Evolutionary conservation across 2,113 vertebrate species (phyloP), one percentile per base, ranked within the genome.

Genomic region (Heteronetta atricapilla): DNA sequence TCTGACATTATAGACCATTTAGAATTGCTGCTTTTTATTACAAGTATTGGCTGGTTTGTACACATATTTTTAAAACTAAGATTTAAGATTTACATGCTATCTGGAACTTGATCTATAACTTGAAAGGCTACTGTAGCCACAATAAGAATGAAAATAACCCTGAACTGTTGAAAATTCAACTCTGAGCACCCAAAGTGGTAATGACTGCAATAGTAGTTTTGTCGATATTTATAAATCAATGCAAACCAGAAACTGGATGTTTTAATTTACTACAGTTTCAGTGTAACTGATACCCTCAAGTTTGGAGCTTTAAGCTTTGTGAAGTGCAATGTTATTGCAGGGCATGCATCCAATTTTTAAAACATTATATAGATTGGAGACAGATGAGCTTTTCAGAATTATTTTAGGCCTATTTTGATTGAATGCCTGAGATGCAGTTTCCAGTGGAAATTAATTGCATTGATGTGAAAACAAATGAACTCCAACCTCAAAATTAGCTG

Each of bases 381-480:
- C 96, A 98, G 97, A 98, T 97, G 97, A 97, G 85, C 42, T 83
- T 95, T 97, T 93, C 94, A 94, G 91, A 97, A 97, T 97, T 96
- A 96, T 96, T 96, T 95, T 93, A 97, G 96, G 89, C 81, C 90
- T 96, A 68, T 97, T 96, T 96, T 96, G 97, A 94, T 91, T 94
- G 97, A 97, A 96, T 95, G 86, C 92, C 90, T 95, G 82, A 97
- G 96, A 96, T 95, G 76, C 90, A 94, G 97, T 96, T 98, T 97
- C 97, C 91, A 97, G 89, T 96, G 86, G 89, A 97, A 97, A 97
- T 97, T 97, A 96, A 95, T 96, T 97, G 96, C 94, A 97, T 89
- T 93, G 96, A 95, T 97, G 87, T 93, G 93, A 97, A 98, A 98
- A 95, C 97, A 97, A 97, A 97, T 97, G 86, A 93, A 97, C 92